Base-by-base conservation (phyloP, 2,888 invertebrate genomes). In the Philhelius pedissequus region DNA sequence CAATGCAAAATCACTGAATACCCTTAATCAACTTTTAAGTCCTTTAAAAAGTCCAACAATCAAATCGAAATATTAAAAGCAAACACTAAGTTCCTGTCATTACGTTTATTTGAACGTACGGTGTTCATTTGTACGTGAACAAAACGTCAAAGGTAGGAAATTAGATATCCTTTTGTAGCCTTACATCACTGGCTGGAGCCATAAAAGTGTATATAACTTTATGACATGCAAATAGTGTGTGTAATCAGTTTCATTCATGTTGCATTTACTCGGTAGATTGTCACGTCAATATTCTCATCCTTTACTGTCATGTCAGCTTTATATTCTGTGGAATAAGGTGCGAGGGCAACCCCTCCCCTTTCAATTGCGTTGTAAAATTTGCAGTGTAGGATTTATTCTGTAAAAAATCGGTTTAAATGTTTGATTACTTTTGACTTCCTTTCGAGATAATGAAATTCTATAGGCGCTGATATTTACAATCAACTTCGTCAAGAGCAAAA, bases 221-320 rank as follows among this genome's bases (percentile, higher is more conserved):
- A 54, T 62, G 7, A 62, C 7, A 62, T 62, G 62, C 43, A 62
- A 62, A 62, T 62, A 62, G 62, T 62, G 62, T 62, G 62, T 62
- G 43, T 43, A 62, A 62, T 62, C 62, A 62, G 62, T 43, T 62
- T 18, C 43, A 62, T 62, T 62, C 62, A 43, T 62, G 62, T 13
- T 62, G 62, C 43, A 62, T 43, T 43, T 62, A 22, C 40, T 43
- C 27, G 60, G 43, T 60, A 60, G 56, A 58, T 66, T 74, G 52
- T 74, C 60, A 60, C 60, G 74, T 69, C 58, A 68, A 60, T n/a
- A n/a, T 54, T 68, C 9, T 1, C 11, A 52, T 58, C 43, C 52
- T 50, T 45, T 62, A 25, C 45, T 40, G 27, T 64, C 60, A 64
- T 22, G 18, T 62, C 62, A 18, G 27, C 1, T 4, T 30, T 27